Conservation (phyloP, 2,113 vertebrate genomes). For the Bos indicus region DNA sequence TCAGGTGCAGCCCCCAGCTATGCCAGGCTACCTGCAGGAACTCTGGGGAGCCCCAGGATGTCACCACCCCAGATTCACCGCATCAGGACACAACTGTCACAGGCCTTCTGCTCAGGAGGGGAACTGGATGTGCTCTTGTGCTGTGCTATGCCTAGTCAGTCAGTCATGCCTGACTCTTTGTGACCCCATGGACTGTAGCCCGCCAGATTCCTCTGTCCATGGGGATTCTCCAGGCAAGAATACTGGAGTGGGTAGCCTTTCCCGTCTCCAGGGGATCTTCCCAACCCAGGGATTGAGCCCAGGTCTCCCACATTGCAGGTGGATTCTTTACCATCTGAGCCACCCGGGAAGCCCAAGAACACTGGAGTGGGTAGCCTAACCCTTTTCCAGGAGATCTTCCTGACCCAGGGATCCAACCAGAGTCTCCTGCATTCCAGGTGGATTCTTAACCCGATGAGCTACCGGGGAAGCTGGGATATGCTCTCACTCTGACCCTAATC, state of each 20-base stretch:
- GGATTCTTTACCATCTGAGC: not conserved
- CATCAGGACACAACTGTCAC: not conserved
- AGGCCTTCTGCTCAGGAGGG: not conserved
- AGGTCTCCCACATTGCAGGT: not conserved
- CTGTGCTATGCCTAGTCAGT: not conserved
- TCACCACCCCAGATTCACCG: not conserved
- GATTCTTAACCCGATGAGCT: not conserved
- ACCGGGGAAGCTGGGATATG: not conserved
- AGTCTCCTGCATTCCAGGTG: not conserved
- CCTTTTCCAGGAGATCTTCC: not conserved
- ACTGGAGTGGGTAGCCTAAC: not conserved
- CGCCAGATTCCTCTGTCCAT: not conserved
- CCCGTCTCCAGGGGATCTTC: not conserved
- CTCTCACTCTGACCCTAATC: too few species aligned
- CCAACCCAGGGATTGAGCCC: not conserved
- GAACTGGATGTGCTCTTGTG: fast-evolving
- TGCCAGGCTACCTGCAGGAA: fast-evolving
- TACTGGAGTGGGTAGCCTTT: not conserved
- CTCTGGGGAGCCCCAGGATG: too few species aligned
- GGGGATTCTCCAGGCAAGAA: not conserved
- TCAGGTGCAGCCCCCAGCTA: too few species aligned
- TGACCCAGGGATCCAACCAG: not conserved
- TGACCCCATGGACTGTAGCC: not conserved
- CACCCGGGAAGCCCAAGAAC: not conserved
- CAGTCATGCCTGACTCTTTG: not conserved